These are phyloP conservation scores for Chaetorhynchus papuensis DNA, from an alignment of 2,113 vertebrate species.

Conservation along the genomic window DNA sequence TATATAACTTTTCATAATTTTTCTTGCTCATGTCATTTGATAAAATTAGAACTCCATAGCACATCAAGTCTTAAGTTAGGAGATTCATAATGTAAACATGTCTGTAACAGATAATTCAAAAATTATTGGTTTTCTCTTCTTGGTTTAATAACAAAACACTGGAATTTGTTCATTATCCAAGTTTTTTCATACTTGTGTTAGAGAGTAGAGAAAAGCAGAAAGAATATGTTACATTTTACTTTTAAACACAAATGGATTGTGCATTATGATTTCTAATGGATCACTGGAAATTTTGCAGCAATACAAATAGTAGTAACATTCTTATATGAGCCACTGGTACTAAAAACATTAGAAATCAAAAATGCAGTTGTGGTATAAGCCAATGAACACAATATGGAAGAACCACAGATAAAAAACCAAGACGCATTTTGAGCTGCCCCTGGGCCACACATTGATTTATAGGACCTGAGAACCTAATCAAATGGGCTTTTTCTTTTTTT, in stretches of 20 bases:
- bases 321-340: not conserved
- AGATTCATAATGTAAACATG: slow-evolving; percentile 1
- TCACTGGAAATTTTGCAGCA: not conserved
- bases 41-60: not conserved
- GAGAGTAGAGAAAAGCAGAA: not conserved
- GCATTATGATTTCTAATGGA: not conserved
- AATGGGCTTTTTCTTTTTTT: not conserved
- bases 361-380: not conserved
- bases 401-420: not conserved
- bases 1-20: not conserved
- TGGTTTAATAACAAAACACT: not conserved
- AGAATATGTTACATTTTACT: not conserved
- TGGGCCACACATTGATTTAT: not conserved
- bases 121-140: slow-evolving; percentile 21
- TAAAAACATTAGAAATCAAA: not conserved
- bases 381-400: not conserved
- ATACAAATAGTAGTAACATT: not conserved
- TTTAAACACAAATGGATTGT: not conserved
- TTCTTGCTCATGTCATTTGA: not conserved
- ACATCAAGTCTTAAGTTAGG: not conserved
- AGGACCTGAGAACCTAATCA: not conserved
- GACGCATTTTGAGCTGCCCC: not conserved
- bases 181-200: not conserved
- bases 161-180: not conserved
- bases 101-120: slow-evolving; percentile 5